Conservation (phyloP, 2,797 vertebrate species). For the Chrysocyon brachyurus region DNA sequence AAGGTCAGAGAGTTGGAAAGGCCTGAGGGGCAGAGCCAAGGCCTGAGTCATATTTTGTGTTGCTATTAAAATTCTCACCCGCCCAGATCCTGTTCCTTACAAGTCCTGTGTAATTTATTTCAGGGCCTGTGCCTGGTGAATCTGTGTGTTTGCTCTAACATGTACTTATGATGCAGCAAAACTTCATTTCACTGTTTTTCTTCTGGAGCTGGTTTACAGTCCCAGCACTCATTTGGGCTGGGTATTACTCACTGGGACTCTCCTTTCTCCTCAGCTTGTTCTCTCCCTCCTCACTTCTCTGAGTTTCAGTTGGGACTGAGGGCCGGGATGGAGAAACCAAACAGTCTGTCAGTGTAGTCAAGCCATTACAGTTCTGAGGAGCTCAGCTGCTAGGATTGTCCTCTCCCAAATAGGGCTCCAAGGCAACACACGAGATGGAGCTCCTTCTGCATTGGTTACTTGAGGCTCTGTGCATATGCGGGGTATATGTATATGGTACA, state of each 20-base stretch:
- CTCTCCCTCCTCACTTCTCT: background rate
- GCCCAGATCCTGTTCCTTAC: constrained; percentile 3
- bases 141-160: constrained; percentile 47
- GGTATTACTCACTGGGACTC: background rate
- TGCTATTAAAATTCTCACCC: constrained; percentile 34
- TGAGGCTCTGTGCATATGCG: background rate
- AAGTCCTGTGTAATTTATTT: background rate
- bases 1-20: constrained; percentile 60
- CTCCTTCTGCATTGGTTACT: background rate
- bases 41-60: constrained; percentile 60
- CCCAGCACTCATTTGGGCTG: background rate
- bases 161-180: constrained; percentile 20
- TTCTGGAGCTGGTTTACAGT: background rate
- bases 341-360: no score
- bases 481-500: fast-evolving
- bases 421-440: background rate
- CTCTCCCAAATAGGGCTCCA: background rate
- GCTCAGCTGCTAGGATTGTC: background rate
- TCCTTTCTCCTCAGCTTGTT: background rate
- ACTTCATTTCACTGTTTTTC: background rate
- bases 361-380: background rate
- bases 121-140: background rate
- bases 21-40: background rate
- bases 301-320: background rate
- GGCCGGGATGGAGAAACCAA: background rate